Conservation (phyloP, 2,888 invertebrate species). For the Euplexia lucipara region DNA sequence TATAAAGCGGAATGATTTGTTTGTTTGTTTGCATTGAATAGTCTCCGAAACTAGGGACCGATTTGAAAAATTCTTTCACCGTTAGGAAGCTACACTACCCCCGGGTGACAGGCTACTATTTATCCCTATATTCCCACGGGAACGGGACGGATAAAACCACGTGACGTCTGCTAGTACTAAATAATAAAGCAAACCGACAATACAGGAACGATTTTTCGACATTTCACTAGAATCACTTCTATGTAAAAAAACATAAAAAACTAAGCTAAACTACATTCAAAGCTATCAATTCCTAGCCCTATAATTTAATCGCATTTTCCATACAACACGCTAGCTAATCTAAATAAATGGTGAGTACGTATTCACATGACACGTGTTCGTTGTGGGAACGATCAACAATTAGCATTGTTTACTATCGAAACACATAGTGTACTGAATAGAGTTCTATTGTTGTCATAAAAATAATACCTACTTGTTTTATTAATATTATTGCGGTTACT, state of each 20-base stretch:
- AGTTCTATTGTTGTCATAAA: slow-evolving; percentile 27
- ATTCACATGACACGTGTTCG: slow-evolving; percentile 45
- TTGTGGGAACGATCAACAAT: slow-evolving; percentile 44
- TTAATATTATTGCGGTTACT: slow-evolving; percentile 9
- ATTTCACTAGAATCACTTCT: too few species aligned
- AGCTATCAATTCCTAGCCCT: background rate
- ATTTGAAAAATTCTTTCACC: too few species aligned
- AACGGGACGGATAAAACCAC: too few species aligned
- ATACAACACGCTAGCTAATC: slow-evolving; percentile 14
- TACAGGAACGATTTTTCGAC: too few species aligned
- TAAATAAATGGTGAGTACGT: slow-evolving; percentile 38
- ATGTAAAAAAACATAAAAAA: background rate
- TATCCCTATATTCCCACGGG: too few species aligned
- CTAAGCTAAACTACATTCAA: background rate
- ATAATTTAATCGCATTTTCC: slow-evolving; percentile 5
- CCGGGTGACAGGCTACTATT: too few species aligned
- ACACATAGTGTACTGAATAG: slow-evolving; percentile 23
- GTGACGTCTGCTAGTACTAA: too few species aligned
- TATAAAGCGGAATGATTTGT: too few species aligned
- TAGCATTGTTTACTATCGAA: slow-evolving; percentile 52
- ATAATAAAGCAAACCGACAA: too few species aligned
- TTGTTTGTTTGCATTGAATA: too few species aligned
- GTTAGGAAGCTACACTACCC: too few species aligned
- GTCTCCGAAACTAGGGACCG: too few species aligned
- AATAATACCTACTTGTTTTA: slow-evolving; percentile 19